Evolutionary conservation across 2,888 invertebrate species (phyloP).

Genomic region (Amblyjoppa fuscipennis): DNA sequence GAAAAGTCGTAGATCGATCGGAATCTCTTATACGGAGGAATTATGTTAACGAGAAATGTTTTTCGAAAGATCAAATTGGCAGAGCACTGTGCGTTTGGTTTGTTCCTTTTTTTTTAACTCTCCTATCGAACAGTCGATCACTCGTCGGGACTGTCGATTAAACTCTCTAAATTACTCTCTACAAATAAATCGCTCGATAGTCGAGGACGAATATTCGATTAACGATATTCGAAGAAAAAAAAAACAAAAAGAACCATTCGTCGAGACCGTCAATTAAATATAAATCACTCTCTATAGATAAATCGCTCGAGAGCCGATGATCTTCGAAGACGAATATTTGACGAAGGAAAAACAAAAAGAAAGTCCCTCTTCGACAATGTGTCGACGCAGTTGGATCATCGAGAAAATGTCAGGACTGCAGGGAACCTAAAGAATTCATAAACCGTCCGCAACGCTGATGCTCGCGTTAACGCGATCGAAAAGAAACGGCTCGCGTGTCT

Average conservation of each 20-base stretch:
- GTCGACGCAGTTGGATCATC: not conserved
- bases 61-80: not conserved
- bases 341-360: not conserved
- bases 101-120: not conserved
- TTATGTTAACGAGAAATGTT: not conserved
- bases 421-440: conserved; percentile 34
- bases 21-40: conserved; percentile 2
- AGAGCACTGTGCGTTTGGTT: not conserved
- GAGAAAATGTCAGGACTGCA: not conserved
- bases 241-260: not conserved
- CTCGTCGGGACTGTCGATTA: not conserved
- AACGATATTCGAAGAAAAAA: not conserved
- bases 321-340: conserved; percentile 48
- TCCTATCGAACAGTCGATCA: not conserved
- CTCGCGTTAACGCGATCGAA: conserved; percentile 2
- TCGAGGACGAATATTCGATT: not conserved
- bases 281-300: not conserved
- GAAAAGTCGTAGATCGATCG: conserved; percentile 26
- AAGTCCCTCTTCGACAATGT: not conserved
- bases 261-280: not conserved
- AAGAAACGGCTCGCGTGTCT: conserved; percentile 41
- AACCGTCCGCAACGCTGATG: conserved; percentile 2
- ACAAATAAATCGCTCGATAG: not conserved
- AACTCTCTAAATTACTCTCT: not conserved
- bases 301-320: not conserved